Base-by-base conservation (phyloP, 2,113 vertebrate species). In the Salvelinus namaycush region DNA sequence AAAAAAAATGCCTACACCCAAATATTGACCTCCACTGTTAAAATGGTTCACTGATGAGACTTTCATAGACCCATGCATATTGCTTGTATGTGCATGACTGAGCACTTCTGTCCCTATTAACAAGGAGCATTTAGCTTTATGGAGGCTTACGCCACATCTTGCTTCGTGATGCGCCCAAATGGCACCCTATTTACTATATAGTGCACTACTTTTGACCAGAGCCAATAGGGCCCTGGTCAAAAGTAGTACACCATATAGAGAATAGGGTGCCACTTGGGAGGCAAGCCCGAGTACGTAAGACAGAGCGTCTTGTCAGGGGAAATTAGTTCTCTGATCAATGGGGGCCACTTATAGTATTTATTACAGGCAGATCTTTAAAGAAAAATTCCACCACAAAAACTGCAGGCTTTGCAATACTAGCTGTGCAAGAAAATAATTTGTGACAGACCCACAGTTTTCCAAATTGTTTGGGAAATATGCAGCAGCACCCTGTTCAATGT, bases 271-370 rank as follows among this genome's bases (percentile, higher is more conserved):
- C 26, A 11, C 12, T 51, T 51, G 49, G 49, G 49, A 51, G 1
- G 11, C 64, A 29, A 4, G 2, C 20, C 22, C 64, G 13, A 29
- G 26, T 39, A 24, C 2, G n/a, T 60, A 66, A 27, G 64, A 22
- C 64, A 7, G 34, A 20, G 18, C 0, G 26, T 3, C 26, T 12
- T 24, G 24, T 5, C 4, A 1, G 18, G 68, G 20, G 20, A 70
- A 48, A 70, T 48, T 24, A 24, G 24, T 24, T 8, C 44, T 49
- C 44, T 49, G 68, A 70, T 49, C 68, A 22, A 70, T 70, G 68
- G 68, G 34, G 68, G 31, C 68, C 68, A 51, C 44, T 49, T 70
- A 70, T 22, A 27, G 18, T 44, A 70, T 70, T 26, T 70, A 26
- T 49, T 70, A 49, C 68, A 54, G 51, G 51, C 14, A 54, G 51